Percentiles rank a stretch among this genome's conserved stretches.
Evolutionary conservation across 2,888 invertebrate genomes (phyloP).

Genomic region (Trissolcus brochymenae): DNA sequence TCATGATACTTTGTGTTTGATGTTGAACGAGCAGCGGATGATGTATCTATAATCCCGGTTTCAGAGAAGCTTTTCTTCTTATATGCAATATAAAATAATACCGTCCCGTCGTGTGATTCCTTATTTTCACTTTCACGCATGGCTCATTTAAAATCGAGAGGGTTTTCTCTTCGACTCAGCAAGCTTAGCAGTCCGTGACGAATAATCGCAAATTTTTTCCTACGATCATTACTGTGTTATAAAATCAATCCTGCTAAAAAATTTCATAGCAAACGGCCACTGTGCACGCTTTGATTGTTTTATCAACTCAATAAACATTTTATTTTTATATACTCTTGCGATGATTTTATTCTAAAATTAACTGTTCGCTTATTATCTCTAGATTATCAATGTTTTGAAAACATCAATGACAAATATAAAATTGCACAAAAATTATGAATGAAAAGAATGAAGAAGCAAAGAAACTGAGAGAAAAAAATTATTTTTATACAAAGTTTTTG

Average conservation of each 20-base stretch:
- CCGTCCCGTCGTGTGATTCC: conserved; percentile 56
- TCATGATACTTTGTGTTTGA: conserved; percentile 5
- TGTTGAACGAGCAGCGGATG: conserved; percentile 44
- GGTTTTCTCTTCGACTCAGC: conserved; percentile 64
- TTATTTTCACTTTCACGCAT: conserved; percentile 66
- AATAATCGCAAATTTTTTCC: conserved; percentile 60
- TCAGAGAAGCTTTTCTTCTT: conserved; percentile 51
- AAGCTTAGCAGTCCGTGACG: conserved; percentile 63
- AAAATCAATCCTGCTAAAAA: conserved; percentile 1
- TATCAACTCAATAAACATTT: too few species aligned
- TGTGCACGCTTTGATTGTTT: not conserved
- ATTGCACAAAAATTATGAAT: not conserved
- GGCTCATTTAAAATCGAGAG: conserved; percentile 62
- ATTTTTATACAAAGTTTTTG: too few species aligned
- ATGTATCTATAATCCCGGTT: conserved; percentile 21
- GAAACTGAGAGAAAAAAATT: too few species aligned
- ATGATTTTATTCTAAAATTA: too few species aligned
- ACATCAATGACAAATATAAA: not conserved
- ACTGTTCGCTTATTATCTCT: too few species aligned
- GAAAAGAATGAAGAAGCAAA: too few species aligned
- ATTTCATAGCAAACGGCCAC: not conserved
- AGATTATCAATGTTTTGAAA: too few species aligned
- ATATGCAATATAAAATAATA: conserved; percentile 48
- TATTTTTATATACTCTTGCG: too few species aligned
- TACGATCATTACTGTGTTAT: conserved; percentile 28